Evolutionary conservation across 2,888 invertebrate genomes (phyloP).

Genomic region (Caenorhabditis imperialis): DNA sequence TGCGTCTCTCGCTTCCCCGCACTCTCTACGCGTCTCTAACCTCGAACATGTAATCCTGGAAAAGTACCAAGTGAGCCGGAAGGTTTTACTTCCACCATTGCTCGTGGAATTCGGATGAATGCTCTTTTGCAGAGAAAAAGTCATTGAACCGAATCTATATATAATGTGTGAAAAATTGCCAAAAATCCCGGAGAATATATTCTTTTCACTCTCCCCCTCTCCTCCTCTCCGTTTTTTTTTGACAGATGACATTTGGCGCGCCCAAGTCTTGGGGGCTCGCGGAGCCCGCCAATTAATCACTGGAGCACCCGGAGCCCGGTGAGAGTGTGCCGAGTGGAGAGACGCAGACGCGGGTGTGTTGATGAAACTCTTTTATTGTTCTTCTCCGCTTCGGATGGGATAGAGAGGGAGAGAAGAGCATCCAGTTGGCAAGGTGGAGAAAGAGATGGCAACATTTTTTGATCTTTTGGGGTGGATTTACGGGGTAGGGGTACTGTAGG

Average conservation of each 20-base stretch:
- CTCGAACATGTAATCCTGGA: too few species aligned
- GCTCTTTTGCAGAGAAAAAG: too few species aligned
- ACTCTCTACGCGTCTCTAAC: slow-evolving; percentile 35
- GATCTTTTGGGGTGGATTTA: too few species aligned
- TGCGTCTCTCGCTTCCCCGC: slow-evolving; percentile 27
- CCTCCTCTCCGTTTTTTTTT: slow-evolving; percentile 23
- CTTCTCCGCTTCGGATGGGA: slow-evolving; percentile 23
- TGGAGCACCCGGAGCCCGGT: slow-evolving; percentile 35
- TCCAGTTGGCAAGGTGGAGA: background rate
- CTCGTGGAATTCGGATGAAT: too few species aligned
- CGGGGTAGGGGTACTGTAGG: too few species aligned
- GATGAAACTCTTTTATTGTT: slow-evolving; percentile 55
- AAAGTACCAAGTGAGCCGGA: slow-evolving; percentile 40
- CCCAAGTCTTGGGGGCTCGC: slow-evolving; percentile 22
- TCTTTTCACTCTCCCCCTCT: too few species aligned
- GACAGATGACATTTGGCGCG: slow-evolving; percentile 50
- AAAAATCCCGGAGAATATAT: background rate
- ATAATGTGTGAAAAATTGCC: slow-evolving; percentile 27
- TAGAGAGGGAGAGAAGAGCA: too few species aligned
- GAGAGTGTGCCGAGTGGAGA: slow-evolving; percentile 4
- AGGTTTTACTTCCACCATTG: too few species aligned
- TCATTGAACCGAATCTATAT: too few species aligned
- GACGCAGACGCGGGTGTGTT: slow-evolving; percentile 37
- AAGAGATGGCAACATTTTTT: too few species aligned
- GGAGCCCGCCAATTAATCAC: slow-evolving; percentile 54